A percentile compares a stretch with the other conserved stretches of the same genome.
phyloP scores from a whole-genome alignment of 2,797 vertebrate species.

The Nyctibius grandis region DNA sequence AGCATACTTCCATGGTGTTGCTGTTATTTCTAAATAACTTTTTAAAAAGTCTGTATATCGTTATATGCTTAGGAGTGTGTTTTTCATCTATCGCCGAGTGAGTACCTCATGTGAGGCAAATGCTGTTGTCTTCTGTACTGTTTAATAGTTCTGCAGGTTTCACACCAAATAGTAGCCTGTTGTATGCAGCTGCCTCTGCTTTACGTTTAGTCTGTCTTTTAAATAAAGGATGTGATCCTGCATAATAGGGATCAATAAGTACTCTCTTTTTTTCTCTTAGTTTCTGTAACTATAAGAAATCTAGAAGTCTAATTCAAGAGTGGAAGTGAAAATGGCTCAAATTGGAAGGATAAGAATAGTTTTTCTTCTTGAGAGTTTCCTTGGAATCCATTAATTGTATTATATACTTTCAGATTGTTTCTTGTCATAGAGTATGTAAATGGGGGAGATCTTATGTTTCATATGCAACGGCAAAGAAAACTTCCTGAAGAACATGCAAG shows the following conservation, averaged over 20 bases:
- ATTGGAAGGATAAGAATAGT: neutral
- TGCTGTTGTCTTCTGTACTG: neutral
- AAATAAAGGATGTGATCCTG: neutral
- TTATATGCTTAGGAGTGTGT: neutral
- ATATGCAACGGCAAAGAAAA: slow-evolving; percentile 97
- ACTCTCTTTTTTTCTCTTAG: neutral
- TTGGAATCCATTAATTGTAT: neutral
- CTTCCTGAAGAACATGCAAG: slow-evolving; percentile 96
- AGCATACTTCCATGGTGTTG: neutral
- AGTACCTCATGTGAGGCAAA: neutral
- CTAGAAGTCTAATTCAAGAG: neutral
- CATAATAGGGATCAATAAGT: neutral
- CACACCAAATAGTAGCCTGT: neutral
- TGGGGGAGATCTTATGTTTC: slow-evolving; percentile 97
- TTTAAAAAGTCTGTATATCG: neutral
- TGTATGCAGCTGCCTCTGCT: neutral
- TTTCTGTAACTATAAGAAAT: neutral
- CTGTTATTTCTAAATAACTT: neutral
- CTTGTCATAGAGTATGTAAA: slow-evolving; percentile 97
- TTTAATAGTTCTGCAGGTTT: neutral
- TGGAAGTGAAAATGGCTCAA: neutral
- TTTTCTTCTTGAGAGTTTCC: neutral
- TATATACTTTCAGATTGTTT: slow-evolving; percentile 83
- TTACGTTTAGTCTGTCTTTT: neutral
- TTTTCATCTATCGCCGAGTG: accelerated